Evolutionary conservation across 2,113 vertebrate genomes (phyloP).

Genomic region (Psilopogon haemacephalus): DNA sequence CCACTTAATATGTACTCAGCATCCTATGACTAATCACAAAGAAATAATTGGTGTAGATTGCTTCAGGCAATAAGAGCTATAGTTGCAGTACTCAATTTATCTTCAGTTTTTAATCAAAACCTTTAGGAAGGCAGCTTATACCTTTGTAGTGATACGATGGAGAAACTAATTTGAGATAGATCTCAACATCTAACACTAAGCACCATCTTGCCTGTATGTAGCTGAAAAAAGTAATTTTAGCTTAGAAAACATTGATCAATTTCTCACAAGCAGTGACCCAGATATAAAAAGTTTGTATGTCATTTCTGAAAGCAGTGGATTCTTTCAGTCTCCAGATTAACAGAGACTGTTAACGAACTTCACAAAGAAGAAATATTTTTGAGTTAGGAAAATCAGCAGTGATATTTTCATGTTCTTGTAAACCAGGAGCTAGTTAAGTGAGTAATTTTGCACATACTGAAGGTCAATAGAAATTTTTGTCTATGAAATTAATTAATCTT

Average conservation of each 20-base stretch:
- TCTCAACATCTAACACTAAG: not conserved
- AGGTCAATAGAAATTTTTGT: not conserved
- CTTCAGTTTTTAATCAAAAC: not conserved
- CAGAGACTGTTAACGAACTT: not conserved
- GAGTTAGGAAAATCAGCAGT: not conserved
- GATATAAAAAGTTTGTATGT: not conserved
- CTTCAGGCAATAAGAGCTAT: not conserved
- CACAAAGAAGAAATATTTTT: not conserved
- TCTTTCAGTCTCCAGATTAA: not conserved
- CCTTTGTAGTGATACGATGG: not conserved
- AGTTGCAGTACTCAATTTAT: slow-evolving; percentile 1
- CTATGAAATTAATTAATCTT: not conserved
- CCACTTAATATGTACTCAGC: not conserved
- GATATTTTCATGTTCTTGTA: not conserved
- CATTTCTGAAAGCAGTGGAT: not conserved
- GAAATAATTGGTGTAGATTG: not conserved
- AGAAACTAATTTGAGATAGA: not conserved
- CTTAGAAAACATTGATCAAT: not conserved
- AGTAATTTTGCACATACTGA: not conserved
- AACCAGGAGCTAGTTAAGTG: not conserved
- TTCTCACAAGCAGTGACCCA: not conserved
- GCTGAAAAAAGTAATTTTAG: not conserved
- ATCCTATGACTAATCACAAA: not conserved
- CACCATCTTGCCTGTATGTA: not conserved
- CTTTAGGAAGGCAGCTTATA: not conserved